These are phyloP conservation scores for Apis laboriosa DNA, from an alignment of 1,140 invertebrate species.

Conservation along the genomic window DNA sequence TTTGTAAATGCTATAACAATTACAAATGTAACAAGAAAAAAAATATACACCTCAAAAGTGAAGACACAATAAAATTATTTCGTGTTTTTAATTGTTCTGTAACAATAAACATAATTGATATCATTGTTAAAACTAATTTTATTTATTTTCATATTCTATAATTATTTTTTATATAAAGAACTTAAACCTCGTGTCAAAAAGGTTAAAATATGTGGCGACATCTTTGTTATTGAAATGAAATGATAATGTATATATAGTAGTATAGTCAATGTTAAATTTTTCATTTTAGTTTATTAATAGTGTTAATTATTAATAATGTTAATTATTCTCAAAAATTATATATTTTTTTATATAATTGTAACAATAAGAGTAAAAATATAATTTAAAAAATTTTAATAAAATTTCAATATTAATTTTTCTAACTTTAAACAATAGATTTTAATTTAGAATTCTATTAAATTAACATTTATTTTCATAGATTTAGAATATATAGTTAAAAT, in stretches of 20 bases:
- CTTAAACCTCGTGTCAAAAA: neutral
- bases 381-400: neutral
- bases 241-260: neutral
- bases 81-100: slow-evolving; percentile 45
- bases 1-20: neutral
- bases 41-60: slow-evolving; percentile 33
- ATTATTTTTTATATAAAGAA: neutral
- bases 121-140: slow-evolving; percentile 32
- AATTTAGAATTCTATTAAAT: neutral
- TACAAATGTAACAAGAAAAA: neutral
- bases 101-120: slow-evolving; percentile 20
- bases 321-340: neutral
- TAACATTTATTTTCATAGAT: neutral
- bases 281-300: neutral
- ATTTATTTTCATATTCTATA: slow-evolving; percentile 35
- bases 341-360: neutral
- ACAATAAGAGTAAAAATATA: neutral
- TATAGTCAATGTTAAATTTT: neutral
- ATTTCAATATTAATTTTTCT: neutral
- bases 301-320: neutral
- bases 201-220: neutral
- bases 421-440: neutral
- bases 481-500: too few species aligned
- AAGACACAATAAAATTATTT: neutral
- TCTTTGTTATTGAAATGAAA: neutral